These are phyloP conservation scores for Condylostylus longicornis DNA, from an alignment of 1,140 invertebrate genomes.

Conservation along the genomic window DNA sequence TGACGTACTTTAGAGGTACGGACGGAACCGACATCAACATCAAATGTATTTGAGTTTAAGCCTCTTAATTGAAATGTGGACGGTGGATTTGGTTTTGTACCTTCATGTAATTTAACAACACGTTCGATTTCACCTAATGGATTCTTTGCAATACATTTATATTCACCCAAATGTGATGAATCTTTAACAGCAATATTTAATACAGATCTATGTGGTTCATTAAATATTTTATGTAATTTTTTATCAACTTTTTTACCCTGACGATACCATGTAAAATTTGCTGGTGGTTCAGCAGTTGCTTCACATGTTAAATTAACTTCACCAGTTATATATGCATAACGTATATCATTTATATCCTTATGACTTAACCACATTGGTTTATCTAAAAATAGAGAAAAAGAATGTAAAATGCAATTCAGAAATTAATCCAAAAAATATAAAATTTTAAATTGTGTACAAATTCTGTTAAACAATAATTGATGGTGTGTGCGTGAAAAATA, in stretches of 20 bases:
- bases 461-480: too few species aligned
- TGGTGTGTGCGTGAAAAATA: too few species aligned
- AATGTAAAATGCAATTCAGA: background rate
- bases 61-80: slow-evolving; percentile 23
- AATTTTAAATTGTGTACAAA: too few species aligned
- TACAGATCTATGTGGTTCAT: slow-evolving; percentile 25
- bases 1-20: slow-evolving; percentile 11
- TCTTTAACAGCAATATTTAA: slow-evolving; percentile 34
- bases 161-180: slow-evolving; percentile 35
- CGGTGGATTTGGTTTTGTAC: slow-evolving; percentile 35
- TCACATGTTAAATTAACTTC: slow-evolving; percentile 39
- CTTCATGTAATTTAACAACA: slow-evolving; percentile 33
- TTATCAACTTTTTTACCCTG: slow-evolving; percentile 24
- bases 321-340: slow-evolving; percentile 36
- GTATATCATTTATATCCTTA: slow-evolving; percentile 18
- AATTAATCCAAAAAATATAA: background rate
- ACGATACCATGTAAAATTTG: slow-evolving; percentile 39
- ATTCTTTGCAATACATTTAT: slow-evolving; percentile 38
- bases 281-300: slow-evolving; percentile 39
- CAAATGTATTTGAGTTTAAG: slow-evolving; percentile 30
- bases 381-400: slow-evolving; percentile 27
- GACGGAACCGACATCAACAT: slow-evolving; percentile 28
- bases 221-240: slow-evolving; percentile 22
- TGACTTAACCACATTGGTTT: slow-evolving; percentile 32
- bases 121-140: slow-evolving; percentile 35